Percentiles rank a stretch among this genome's conserved stretches.
Conservation (phyloP, 2,888 invertebrate species). For the Ptycholaimellus sp. region DNA sequence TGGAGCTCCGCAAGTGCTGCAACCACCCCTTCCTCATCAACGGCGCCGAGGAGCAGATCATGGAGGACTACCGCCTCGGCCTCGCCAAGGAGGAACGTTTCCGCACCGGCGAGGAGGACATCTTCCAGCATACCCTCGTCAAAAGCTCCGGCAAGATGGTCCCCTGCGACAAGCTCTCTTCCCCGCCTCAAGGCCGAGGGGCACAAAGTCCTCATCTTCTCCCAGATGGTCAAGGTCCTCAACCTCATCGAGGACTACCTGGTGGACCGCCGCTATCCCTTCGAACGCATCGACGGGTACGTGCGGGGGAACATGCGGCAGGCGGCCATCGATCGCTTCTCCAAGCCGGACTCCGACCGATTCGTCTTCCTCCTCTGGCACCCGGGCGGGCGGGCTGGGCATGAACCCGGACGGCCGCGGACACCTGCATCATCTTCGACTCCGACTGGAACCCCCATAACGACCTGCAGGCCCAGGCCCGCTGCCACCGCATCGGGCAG, state of each 20-base stretch:
- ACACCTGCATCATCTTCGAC: slow-evolving; percentile 29
- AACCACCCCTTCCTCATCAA: slow-evolving; percentile 31
- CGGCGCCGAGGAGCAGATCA: slow-evolving; percentile 9
- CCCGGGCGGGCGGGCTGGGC: slow-evolving; percentile 24
- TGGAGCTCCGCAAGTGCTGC: slow-evolving; percentile 30
- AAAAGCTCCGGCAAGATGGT: slow-evolving; percentile 26
- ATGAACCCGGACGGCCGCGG: slow-evolving; percentile 27
- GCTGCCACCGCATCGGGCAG: slow-evolving; percentile 29
- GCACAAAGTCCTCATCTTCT: slow-evolving; percentile 29
- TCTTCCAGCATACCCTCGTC: no score
- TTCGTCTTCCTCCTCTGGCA: slow-evolving; percentile 14
- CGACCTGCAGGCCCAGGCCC: slow-evolving; percentile 29
- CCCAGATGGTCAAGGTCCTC: slow-evolving; percentile 29
- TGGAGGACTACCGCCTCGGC: no score
- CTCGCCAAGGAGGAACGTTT: no score
- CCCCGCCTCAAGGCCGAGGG: slow-evolving; percentile 10
- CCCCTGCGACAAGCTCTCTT: slow-evolving; percentile 22
- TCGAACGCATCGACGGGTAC: slow-evolving; percentile 29
- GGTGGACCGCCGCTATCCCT: slow-evolving; percentile 20
- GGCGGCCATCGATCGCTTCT: slow-evolving; percentile 27
- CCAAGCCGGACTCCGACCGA: slow-evolving; percentile 5
- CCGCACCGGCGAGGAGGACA: slow-evolving; percentile 28
- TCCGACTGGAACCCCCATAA: slow-evolving; percentile 31
- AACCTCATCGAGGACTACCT: slow-evolving; percentile 30
- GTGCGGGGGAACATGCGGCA: slow-evolving; percentile 29